Evolutionary conservation across 2,888 invertebrate genomes (phyloP), one percentile per base, ranked within the genome.

Genomic region (Carpatolechia fugitivella): DNA sequence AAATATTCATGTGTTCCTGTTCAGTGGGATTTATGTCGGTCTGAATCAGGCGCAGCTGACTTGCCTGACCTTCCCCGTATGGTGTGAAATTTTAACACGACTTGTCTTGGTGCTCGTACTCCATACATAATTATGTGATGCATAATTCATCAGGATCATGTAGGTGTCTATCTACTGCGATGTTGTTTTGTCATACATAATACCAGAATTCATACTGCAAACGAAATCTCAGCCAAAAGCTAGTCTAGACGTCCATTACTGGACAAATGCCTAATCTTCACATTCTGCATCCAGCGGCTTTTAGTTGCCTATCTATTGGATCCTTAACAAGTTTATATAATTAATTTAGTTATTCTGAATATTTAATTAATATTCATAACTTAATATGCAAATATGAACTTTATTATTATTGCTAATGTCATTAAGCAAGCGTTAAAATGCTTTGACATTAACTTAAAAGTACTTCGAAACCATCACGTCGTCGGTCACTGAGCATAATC

Each of bases 51-150:
- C n/a, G n/a, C n/a, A n/a, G n/a, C n/a, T n/a, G n/a, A n/a, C n/a
- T n/a, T n/a, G n/a, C n/a, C n/a, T n/a, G n/a, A n/a, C n/a, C 65
- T 68, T 69, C 68, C 60, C 63, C 53, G 58, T 69, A 63, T 60
- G 63, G 66, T 69, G 73, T 65, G 67, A 72, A 70, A 71, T 67
- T 69, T 69, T 52, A 52, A 52, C 51, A 48, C 30, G 29, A 30
- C 47, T 36, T 56, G 58, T 54, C 51, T 35, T 20, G 1, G 16
- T 40, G 31, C 20, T 18, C 47, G 16, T 38, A 29, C 46, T 18
- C 10, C 18, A 29, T 33, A 33, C n/a, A 24, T 18, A 44, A 18
- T 31, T 33, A 30, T 10, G 13, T 35, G 29, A 57, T 64, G 59
- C 56, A 59, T 63, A 35, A 58, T 60, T 63, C 58, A 61, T 56